Conservation (phyloP, 2,797 vertebrate genomes). For the Corythornis leucogaster region DNA sequence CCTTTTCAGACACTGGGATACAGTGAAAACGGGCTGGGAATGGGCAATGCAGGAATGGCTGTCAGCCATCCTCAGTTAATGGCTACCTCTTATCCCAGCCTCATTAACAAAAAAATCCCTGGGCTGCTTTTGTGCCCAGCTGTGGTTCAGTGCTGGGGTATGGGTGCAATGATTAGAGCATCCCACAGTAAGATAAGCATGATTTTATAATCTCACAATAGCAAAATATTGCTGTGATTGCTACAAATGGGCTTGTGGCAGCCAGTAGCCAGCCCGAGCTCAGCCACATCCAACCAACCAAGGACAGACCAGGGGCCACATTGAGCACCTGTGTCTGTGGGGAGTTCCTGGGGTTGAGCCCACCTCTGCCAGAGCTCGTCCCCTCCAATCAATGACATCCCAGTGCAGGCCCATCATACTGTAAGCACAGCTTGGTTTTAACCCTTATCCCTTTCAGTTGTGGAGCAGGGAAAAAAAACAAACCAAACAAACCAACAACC, state of each 20-base stretch:
- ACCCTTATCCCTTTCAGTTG: not conserved
- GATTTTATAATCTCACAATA: not conserved
- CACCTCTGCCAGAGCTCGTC: rapidly evolving
- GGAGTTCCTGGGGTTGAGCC: not conserved
- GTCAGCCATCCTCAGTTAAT: not conserved
- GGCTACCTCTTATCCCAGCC: not conserved
- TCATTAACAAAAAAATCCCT: not conserved
- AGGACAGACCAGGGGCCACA: not conserved
- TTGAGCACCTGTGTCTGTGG: not conserved
- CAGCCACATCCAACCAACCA: rapidly evolving
- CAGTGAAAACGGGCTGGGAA: not conserved
- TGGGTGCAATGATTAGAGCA: not conserved
- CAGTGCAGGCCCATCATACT: rapidly evolving
- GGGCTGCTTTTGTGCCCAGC: not conserved
- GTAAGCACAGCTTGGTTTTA: not conserved
- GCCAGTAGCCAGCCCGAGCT: not conserved
- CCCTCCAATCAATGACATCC: rapidly evolving
- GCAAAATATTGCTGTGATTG: not conserved
- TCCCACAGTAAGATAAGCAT: not conserved
- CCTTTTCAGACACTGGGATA: not conserved
- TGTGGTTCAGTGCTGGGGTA: not conserved
- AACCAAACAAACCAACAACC: too few relatives aligned
- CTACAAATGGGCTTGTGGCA: not conserved
- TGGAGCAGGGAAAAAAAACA: not conserved
- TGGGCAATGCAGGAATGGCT: not conserved